Base-by-base conservation (phyloP, 2,113 vertebrate species). In the Neogobius melanostomus region DNA sequence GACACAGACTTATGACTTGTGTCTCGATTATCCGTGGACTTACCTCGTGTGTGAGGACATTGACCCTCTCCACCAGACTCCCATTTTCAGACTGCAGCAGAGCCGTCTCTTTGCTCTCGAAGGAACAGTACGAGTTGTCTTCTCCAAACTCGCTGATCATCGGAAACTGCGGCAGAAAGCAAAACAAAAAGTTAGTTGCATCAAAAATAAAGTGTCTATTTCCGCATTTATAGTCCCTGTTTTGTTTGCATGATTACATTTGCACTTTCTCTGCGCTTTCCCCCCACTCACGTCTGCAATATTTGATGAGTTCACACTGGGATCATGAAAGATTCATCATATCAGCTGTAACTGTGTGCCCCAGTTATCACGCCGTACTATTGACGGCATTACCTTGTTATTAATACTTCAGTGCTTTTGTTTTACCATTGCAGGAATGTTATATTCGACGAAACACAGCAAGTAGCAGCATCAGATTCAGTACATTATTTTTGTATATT, bases 41-140 rank as follows among this genome's bases (percentile, higher is more conserved):
- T 76, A 98, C 97, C 95, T 98, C 96, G 0, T 95, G 95, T 82
- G 95, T 95, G 85, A 98, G 95, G 82, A 95, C 94, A 88, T 96
- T 97, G 91, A 98, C 91, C 85, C 91, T 95, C 81, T 97, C 95
- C 91, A 97, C 95, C 83, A 96, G 93, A 73, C 91, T 95, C 14
- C 92, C 94, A n/a, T 97, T 97, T 85, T 98, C 97, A 0, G 95
- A 96, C 85, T 97, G 95, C 84, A 99, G 93, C 89, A 98, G 89
- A 36, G 94, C 95, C 11, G 94, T 94, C 82, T 98, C 97, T 76
- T 98, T 96, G 89, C 95, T 92, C 88, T 98, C 96, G 8, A 94
- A 94, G 56, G 92, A 93, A 83, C 92, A 94, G 82, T 93, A 93
- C 43, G 93, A 94, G 81, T 93, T 94, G 0, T 98, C 95, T 75